Percentiles rank a stretch among this genome's conserved stretches.
phyloP scores from a whole-genome alignment of 2,113 vertebrate genomes.

The Pandion haliaetus region DNA sequence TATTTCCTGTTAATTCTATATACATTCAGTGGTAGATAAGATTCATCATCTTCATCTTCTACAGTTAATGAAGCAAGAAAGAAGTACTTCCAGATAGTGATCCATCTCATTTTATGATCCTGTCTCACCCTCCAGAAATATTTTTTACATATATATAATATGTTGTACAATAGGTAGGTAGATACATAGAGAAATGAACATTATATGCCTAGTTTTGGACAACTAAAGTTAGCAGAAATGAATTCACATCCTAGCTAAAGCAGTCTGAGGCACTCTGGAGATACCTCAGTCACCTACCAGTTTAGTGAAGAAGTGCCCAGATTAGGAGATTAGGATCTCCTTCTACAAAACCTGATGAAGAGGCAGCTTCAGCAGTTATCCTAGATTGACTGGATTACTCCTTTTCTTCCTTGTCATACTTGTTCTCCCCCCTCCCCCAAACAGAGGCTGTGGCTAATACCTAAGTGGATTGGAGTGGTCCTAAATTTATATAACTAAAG shows the following conservation, averaged over 20 bases:
- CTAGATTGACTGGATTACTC: neutral
- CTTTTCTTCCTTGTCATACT: neutral
- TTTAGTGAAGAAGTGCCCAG: neutral
- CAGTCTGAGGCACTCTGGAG: neutral
- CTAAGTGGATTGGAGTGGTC: neutral
- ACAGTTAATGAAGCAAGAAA: neutral
- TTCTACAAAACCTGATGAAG: neutral
- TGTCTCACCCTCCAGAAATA: neutral
- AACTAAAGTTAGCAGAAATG: neutral
- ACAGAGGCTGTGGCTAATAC: neutral
- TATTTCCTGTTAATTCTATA: neutral
- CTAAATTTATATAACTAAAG: neutral
- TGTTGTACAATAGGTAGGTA: neutral
- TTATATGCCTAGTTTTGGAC: neutral
- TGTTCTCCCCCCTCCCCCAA: neutral
- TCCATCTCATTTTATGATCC: neutral
- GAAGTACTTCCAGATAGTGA: neutral
- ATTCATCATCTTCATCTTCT: neutral
- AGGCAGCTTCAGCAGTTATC: neutral
- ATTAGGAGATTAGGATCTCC: neutral
- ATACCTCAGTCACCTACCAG: neutral
- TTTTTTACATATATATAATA: neutral
- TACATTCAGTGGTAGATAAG: neutral
- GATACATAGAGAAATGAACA: neutral
- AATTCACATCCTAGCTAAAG: neutral